Conservation (phyloP, 2,888 invertebrate genomes). For the Mactromeris polynyma region DNA sequence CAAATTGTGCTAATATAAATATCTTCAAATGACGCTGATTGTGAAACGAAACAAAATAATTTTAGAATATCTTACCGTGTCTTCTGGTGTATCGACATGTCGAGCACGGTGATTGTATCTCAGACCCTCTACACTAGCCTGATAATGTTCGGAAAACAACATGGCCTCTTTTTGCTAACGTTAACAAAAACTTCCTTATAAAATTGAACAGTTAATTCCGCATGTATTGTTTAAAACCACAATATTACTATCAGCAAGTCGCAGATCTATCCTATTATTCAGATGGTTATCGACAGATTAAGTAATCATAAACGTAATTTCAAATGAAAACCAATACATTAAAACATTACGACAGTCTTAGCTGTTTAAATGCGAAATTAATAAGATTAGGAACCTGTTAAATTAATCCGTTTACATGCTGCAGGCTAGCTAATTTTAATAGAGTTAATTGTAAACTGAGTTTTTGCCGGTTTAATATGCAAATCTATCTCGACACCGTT, state of each 20-base stretch:
- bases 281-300: not conserved
- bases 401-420: not conserved
- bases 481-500: not conserved
- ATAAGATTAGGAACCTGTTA: not conserved
- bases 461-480: not conserved
- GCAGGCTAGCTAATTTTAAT: not conserved
- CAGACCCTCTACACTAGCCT: not conserved
- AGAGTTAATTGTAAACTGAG: not conserved
- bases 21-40: no score
- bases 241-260: not conserved
- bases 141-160: not conserved
- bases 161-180: not conserved
- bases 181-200: not conserved
- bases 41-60: not conserved
- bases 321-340: constrained; percentile 16
- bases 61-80: not conserved
- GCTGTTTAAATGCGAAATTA: not conserved
- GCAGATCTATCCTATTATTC: not conserved
- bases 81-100: not conserved
- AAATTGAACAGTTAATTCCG: not conserved
- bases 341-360: not conserved
- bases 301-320: not conserved
- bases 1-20: no score
- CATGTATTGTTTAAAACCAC: not conserved
- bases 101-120: not conserved